Evolutionary conservation across 2,888 invertebrate genomes (phyloP).

Genomic region (Lycaena phlaeas): DNA sequence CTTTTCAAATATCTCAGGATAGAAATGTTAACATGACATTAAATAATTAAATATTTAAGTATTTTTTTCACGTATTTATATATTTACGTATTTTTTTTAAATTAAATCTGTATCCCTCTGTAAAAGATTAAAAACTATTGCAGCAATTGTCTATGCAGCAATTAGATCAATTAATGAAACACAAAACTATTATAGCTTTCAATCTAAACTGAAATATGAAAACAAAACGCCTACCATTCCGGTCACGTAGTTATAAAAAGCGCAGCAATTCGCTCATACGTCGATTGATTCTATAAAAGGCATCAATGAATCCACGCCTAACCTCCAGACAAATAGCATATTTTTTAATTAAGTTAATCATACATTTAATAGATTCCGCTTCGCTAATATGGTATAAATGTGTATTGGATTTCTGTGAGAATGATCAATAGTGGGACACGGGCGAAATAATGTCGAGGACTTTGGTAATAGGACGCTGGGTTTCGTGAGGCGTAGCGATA

Average conservation of each 20-base stretch:
- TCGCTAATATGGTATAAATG: conserved; percentile 13
- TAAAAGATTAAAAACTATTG: too few relatives aligned
- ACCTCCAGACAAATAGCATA: conserved; percentile 15
- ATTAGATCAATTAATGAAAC: not conserved
- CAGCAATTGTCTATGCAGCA: not conserved
- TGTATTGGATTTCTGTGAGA: conserved; percentile 14
- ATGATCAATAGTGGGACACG: conserved; percentile 5
- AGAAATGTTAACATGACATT: too few relatives aligned
- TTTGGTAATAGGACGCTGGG: conserved; percentile 14
- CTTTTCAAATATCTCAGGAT: too few relatives aligned
- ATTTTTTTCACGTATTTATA: too few relatives aligned
- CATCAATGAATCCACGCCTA: conserved; percentile 10
- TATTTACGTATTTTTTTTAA: too few relatives aligned
- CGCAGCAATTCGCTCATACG: conserved; percentile 14
- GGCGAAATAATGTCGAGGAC: conserved; percentile 4
- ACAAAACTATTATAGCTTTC: not conserved
- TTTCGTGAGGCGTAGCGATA: conserved; percentile 15
- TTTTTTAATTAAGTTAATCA: conserved; percentile 15
- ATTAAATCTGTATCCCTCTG: too few relatives aligned
- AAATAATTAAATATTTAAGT: too few relatives aligned
- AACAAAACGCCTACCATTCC: conserved; percentile 8
- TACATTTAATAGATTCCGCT: conserved; percentile 13
- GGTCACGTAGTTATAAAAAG: conserved; percentile 7
- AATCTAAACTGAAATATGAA: conserved; percentile 6
- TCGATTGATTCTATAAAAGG: conserved; percentile 17